phyloP scores from a whole-genome alignment of 2,888 invertebrate species.

The Amblyjoppa proteus region DNA sequence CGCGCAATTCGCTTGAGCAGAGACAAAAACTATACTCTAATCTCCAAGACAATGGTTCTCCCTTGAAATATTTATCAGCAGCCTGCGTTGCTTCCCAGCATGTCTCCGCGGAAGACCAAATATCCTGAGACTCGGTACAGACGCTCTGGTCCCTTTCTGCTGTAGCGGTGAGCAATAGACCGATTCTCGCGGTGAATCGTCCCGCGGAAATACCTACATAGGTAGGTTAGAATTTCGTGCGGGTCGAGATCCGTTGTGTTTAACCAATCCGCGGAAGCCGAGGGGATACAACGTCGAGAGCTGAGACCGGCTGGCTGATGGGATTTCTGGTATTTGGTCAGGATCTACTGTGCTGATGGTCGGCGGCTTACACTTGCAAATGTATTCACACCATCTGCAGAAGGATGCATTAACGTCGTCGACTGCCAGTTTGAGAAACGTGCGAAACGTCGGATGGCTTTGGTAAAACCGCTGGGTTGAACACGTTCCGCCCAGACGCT shows the following conservation, averaged over 20 bases:
- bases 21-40: neutral
- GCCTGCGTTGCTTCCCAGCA: neutral
- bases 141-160: slow-evolving; percentile 1
- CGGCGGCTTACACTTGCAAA: slow-evolving; percentile 80
- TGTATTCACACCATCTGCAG: slow-evolving; percentile 74
- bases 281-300: slow-evolving; percentile 5
- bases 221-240: slow-evolving; percentile 37
- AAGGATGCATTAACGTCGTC: slow-evolving; percentile 73
- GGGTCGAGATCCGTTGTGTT: slow-evolving; percentile 47
- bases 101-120: neutral
- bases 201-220: slow-evolving; percentile 11
- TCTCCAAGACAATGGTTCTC: neutral
- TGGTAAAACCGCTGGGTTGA: slow-evolving; percentile 7
- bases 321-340: slow-evolving; percentile 76
- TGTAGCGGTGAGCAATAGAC: slow-evolving; percentile 15
- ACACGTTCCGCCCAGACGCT: neutral
- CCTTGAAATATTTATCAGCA: slow-evolving; percentile 20
- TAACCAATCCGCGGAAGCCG: slow-evolving; percentile 49
- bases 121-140: slow-evolving; percentile 6
- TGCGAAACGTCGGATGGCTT: slow-evolving; percentile 59
- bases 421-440: slow-evolving; percentile 66
- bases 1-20: neutral
- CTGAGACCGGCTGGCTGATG: slow-evolving; percentile 51
- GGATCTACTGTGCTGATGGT: slow-evolving; percentile 66
- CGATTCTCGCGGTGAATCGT: slow-evolving; percentile 16